phyloP scores from a whole-genome alignment of 2,797 vertebrate species.

The Melanotaenia boesemani region DNA sequence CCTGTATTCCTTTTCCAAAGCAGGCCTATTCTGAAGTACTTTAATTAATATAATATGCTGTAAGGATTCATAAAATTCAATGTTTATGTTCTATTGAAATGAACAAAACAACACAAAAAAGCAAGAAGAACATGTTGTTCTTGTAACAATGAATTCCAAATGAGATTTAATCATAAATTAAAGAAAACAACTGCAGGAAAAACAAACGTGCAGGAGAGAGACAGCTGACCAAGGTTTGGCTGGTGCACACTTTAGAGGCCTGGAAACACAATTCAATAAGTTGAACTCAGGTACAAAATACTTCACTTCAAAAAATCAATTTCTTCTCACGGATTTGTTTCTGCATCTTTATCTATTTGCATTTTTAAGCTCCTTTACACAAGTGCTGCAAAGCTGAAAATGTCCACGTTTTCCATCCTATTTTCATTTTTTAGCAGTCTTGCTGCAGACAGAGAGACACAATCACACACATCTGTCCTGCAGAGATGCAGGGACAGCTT shows the following conservation, averaged over 20 bases:
- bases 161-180: neutral
- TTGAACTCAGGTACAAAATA: neutral
- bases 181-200: neutral
- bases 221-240: too few species aligned
- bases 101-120: neutral
- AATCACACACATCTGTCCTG: constrained; percentile 21
- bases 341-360: neutral
- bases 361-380: neutral
- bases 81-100: too few species aligned
- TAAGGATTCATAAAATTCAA: too few species aligned
- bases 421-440: constrained; percentile 17
- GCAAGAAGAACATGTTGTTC: neutral
- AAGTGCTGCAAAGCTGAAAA: constrained; percentile 17
- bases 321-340: neutral
- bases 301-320: neutral
- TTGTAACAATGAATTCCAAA: neutral
- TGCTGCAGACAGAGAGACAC: constrained; percentile 25
- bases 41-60: too few species aligned
- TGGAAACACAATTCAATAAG: neutral
- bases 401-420: neutral
- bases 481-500: constrained; percentile 26
- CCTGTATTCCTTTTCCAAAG: too few species aligned
- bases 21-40: too few species aligned
- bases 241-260: neutral
- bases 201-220: neutral